phyloP scores from a whole-genome alignment of 2,888 invertebrate species.

The Geotrupes spiniger region DNA sequence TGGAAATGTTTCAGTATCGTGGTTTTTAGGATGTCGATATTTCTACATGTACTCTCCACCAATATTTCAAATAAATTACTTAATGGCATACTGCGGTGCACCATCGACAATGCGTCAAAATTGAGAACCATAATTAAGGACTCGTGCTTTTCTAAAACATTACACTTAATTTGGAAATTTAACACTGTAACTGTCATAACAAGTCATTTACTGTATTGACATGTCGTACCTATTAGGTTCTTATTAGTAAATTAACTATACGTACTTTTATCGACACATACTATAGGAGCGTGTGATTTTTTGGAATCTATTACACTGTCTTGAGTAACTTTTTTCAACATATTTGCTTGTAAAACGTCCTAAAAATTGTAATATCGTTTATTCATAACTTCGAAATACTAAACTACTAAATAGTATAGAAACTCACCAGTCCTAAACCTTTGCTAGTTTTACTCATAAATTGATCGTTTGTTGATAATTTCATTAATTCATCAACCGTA shows the following conservation, averaged over 20 bases:
- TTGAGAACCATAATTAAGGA: constrained; percentile 61
- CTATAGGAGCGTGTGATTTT: constrained; percentile 54
- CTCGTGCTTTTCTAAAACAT: constrained; percentile 43
- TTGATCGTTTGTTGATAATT: constrained; percentile 26
- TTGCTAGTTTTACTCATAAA: constrained; percentile 5
- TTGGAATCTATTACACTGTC: constrained; percentile 53
- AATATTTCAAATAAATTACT: constrained; percentile 68
- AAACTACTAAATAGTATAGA: constrained; percentile 5
- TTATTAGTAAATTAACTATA: constrained; percentile 17
- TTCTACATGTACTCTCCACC: constrained; percentile 71
- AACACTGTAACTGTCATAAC: no score
- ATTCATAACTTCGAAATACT: no score
- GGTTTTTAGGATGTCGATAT: constrained; percentile 64
- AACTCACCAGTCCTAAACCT: constrained; percentile 1
- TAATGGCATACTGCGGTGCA: constrained; percentile 63
- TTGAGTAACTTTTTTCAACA: constrained; percentile 62
- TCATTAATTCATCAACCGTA: constrained; percentile 53
- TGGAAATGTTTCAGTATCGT: constrained; percentile 59
- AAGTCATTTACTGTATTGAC: no score
- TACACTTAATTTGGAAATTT: constrained; percentile 10
- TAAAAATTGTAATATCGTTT: no score
- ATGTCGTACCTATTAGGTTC: constrained; percentile 14
- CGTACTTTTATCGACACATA: constrained; percentile 66
- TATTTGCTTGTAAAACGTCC: constrained; percentile 60
- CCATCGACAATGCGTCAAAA: constrained; percentile 70